Evolutionary conservation across 2,113 vertebrate species (phyloP).

Genomic region (Carlito syrichta): DNA sequence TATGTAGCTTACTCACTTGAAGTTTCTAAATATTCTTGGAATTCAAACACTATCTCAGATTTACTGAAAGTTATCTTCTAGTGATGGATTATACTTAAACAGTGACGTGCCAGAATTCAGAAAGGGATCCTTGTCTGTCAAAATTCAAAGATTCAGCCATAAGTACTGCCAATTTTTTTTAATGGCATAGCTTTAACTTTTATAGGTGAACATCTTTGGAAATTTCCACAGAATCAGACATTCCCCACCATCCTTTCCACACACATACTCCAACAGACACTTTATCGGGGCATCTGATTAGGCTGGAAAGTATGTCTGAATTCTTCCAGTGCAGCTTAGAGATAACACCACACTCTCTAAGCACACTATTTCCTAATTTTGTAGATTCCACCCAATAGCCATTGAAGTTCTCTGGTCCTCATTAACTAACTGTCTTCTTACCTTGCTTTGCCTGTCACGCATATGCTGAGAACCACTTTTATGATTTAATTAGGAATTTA

Average conservation of each 20-base stretch:
- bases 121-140: neutral
- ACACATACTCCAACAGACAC: neutral
- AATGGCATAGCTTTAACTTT: neutral
- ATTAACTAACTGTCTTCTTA: neutral
- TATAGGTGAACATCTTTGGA: neutral
- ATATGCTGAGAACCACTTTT: neutral
- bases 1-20: neutral
- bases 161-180: neutral
- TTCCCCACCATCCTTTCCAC: neutral
- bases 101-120: neutral
- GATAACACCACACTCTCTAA: neutral
- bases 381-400: neutral
- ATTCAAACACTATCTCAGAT: constrained; percentile 22
- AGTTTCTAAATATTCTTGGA: constrained; percentile 11
- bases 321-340: neutral
- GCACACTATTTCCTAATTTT: neutral
- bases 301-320: neutral
- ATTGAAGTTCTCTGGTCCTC: neutral
- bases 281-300: neutral
- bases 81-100: neutral
- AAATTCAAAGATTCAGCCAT: neutral
- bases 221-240: neutral
- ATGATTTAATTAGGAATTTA: neutral
- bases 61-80: neutral
- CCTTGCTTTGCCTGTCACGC: neutral